Conservation (phyloP, 92 coral and sea anemone species). For the Pocillopora meandrina region DNA sequence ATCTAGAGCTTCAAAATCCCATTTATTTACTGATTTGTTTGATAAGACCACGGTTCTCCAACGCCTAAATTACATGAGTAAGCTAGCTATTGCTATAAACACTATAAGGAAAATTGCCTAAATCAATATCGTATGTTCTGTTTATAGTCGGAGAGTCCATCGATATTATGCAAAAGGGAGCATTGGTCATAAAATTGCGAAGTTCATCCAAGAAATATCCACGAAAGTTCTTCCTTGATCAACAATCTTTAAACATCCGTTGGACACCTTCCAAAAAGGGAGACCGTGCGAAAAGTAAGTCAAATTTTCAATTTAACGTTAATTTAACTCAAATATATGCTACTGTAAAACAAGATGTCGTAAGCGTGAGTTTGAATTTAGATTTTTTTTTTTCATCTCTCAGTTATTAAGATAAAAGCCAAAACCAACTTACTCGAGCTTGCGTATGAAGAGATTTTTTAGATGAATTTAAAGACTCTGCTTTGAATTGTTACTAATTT, state of each 20-base stretch:
- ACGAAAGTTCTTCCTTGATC: conserved; percentile 66
- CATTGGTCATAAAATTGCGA: conserved; percentile 70
- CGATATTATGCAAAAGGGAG: conserved; percentile 70
- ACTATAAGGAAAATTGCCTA: no score
- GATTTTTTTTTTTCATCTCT: no score
- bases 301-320: not conserved
- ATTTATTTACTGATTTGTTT: no score
- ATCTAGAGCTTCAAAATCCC: no score
- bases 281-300: conserved; percentile 79
- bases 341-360: no score
- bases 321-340: not conserved
- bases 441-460: no score
- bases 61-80: not conserved
- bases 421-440: no score
- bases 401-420: no score
- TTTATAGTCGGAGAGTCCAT: conserved; percentile 76
- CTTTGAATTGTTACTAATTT: no score
- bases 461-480: no score
- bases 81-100: not conserved
- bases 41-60: no score
- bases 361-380: no score
- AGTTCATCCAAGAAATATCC: conserved; percentile 76
- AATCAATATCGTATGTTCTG: not conserved
- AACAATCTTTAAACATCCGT: conserved; percentile 50
- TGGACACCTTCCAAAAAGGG: conserved; percentile 91